Evolutionary conservation across 2,888 invertebrate species (phyloP), one percentile per base, ranked within the genome.

Genomic region (Synanthedon myopaeformis): DNA sequence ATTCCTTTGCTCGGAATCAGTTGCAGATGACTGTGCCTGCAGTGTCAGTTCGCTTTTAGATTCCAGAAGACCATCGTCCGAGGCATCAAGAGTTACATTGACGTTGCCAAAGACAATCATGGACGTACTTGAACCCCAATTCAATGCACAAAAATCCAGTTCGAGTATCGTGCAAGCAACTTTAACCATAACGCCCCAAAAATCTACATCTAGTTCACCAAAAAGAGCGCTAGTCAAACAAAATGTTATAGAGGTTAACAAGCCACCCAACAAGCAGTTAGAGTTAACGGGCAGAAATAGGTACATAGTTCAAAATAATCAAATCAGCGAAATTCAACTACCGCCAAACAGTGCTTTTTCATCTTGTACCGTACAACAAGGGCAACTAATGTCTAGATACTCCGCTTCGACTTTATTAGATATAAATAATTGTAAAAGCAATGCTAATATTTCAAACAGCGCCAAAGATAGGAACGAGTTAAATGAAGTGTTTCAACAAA

Each of bases 11-110:
- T 79, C 87, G 50, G 88, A 87, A 48, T 66, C 85, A 11, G 60
- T 79, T 49, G 82, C 83, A 69, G 92, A 92, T 63, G 92, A 92
- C 67, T 92, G 92, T 70, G 91, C 90, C 56, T 92, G 92, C 74
- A 92, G 91, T 53, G 88, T 92, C 52, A 89, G 89, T 52, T 91
- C 91, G 52, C 89, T 91, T 51, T 82, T 92, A 74, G 92, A 92
- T 65, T 90, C 92, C 41, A 87, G 91, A 61, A 82, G 89, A 58
- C 88, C 88, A 41, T 88, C 88, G 49, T 83, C 89, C n/a, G 89
- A 90, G 65, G 89, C 90, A 3, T 90, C 90, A 58, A 79, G 86
- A 65, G 84, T 86, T 13, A 87, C 84, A 10, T 76, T 87, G 6
- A 90, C 90, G 8, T 76, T 90, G 14, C 88, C 89, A 10, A 88